Evolutionary conservation across 2,888 invertebrate genomes (phyloP).

Genomic region (Liopterus haemorrhoidalis): DNA sequence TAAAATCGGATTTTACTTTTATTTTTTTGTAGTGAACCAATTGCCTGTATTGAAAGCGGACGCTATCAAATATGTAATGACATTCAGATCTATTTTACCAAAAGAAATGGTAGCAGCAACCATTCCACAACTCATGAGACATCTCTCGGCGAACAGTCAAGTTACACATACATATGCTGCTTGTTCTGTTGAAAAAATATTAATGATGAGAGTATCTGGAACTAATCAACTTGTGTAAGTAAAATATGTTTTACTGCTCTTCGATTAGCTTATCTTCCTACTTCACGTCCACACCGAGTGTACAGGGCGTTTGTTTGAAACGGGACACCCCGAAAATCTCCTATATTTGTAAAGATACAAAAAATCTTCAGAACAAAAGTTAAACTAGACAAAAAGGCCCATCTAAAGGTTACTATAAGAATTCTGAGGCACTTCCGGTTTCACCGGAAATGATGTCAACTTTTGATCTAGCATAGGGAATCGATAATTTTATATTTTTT

Average conservation of each 20-base stretch:
- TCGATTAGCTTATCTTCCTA: conserved; percentile 4
- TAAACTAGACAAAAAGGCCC: too few relatives aligned
- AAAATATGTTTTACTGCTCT: conserved; percentile 12
- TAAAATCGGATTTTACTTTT: conserved; percentile 5
- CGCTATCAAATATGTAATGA: conserved; percentile 93
- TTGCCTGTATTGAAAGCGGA: conserved; percentile 92
- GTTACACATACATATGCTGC: conserved; percentile 96
- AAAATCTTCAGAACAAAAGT: too few relatives aligned
- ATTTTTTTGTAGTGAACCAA: conserved; percentile 65
- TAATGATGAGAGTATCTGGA: conserved; percentile 62
- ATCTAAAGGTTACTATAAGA: too few relatives aligned
- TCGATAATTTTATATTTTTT: too few relatives aligned
- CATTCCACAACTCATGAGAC: conserved; percentile 72
- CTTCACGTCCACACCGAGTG: too few relatives aligned
- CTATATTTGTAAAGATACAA: too few relatives aligned
- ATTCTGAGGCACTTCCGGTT: too few relatives aligned
- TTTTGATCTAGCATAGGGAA: too few relatives aligned
- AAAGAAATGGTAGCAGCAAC: conserved; percentile 67
- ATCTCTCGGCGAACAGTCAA: conserved; percentile 68
- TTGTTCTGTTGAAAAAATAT: conserved; percentile 80
- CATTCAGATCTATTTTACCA: conserved; percentile 86
- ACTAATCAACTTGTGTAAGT: conserved; percentile 53
- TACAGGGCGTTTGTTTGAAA: too few relatives aligned
- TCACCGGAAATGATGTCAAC: too few relatives aligned
- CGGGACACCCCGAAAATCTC: too few relatives aligned